A percentile compares a stretch with the other conserved stretches of the same genome.
These are phyloP conservation scores for Margaritifera margaritifera DNA, from an alignment of 2,888 invertebrate species.

Conservation along the genomic window DNA sequence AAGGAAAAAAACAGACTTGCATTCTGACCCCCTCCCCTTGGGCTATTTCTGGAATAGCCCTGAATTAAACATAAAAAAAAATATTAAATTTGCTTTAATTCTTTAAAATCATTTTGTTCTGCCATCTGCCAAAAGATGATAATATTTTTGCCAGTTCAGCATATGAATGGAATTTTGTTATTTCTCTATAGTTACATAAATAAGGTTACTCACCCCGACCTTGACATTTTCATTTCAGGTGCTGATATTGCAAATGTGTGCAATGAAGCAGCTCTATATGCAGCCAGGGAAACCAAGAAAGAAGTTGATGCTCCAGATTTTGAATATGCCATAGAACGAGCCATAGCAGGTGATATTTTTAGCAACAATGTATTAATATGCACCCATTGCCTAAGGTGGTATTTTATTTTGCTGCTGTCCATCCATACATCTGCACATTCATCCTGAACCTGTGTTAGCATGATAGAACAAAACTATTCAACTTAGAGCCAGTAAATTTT, in stretches of 20 bases:
- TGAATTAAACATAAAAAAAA: no score
- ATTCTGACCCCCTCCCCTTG: no score
- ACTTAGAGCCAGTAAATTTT: no score
- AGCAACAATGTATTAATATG: neutral
- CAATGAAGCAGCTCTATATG: constrained; percentile 97
- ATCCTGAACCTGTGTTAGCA: no score
- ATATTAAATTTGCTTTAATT: no score
- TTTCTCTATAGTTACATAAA: neutral
- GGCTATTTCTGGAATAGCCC: no score
- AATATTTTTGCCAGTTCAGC: neutral
- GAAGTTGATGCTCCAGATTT: constrained; percentile 83
- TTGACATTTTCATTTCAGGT: constrained; percentile 74
- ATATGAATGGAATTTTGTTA: neutral
- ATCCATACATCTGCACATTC: no score
- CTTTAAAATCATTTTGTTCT: neutral
- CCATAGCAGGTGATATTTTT: constrained; percentile 82
- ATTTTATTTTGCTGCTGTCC: no score
- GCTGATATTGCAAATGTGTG: constrained; percentile 99
- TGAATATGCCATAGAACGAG: constrained; percentile 94
- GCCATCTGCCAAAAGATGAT: neutral
- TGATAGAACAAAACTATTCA: no score
- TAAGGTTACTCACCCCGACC: neutral
- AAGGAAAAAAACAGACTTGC: no score
- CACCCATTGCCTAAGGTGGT: neutral
- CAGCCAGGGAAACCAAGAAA: constrained; percentile 85